These are phyloP conservation scores for Leptoteleia sp. DNA, from an alignment of 1,140 invertebrate species.

Conservation along the genomic window DNA sequence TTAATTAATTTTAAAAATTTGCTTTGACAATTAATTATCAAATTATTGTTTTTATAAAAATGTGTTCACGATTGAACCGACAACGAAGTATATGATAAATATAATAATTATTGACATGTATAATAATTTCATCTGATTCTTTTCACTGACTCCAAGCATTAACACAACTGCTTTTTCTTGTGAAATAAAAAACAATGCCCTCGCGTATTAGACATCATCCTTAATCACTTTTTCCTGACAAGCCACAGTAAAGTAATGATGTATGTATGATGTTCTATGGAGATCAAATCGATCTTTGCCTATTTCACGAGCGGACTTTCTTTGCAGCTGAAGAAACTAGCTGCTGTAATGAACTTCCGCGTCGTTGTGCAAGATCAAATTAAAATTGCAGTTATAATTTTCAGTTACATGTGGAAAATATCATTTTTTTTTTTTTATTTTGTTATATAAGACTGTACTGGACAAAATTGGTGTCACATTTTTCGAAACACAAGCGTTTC, in stretches of 20 bases:
- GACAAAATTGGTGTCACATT: not conserved
- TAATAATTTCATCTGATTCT: constrained; percentile 13
- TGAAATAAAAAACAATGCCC: constrained; percentile 24
- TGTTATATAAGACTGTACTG: constrained; percentile 8
- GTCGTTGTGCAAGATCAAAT: constrained; percentile 55
- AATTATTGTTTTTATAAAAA: not conserved
- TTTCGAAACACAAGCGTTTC: too few species aligned
- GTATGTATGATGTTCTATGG: constrained; percentile 28
- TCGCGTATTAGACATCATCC: constrained; percentile 24
- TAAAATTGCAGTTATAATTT: constrained; percentile 43
- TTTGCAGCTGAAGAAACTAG: constrained; percentile 37
- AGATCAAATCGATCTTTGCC: constrained; percentile 28
- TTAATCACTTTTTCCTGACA: constrained; percentile 47
- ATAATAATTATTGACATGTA: constrained; percentile 6
- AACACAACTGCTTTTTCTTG: constrained; percentile 10
- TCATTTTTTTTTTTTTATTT: too few species aligned
- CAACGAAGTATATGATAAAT: not conserved
- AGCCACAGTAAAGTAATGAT: constrained; percentile 25
- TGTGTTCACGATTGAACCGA: not conserved
- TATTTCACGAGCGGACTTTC: constrained; percentile 31
- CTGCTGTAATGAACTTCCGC: constrained; percentile 46
- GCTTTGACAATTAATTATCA: too few species aligned
- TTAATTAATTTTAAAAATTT: too few species aligned
- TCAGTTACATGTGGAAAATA: constrained; percentile 37
- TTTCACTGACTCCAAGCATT: constrained; percentile 1